Percentiles rank a stretch among this genome's conserved stretches.
phyloP scores from a whole-genome alignment of 30 jellyfish, hydroid and myxozoan species.

The Aurelia sp. region DNA sequence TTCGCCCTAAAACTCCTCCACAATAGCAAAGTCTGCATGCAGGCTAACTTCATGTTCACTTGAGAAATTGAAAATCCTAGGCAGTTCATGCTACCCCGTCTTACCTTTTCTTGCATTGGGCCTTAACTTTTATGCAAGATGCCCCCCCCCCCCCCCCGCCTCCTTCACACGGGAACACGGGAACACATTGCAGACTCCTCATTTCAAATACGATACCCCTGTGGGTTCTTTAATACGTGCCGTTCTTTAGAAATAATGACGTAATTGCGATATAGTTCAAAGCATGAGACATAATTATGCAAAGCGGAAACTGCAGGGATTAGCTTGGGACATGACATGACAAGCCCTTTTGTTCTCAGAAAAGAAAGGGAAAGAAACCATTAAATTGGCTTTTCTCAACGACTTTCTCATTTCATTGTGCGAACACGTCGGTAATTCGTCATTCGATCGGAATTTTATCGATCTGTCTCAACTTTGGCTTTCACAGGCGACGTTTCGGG shows the following conservation, averaged over 20 bases:
- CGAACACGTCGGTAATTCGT: conserved; percentile 1
- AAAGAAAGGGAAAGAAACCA: conserved; percentile 29
- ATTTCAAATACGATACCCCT: too few species aligned
- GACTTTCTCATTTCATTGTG: neutral
- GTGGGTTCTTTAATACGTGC: too few species aligned
- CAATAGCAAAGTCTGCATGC: too few species aligned
- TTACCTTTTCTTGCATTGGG: too few species aligned
- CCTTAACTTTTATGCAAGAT: too few species aligned
- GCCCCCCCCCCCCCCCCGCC: too few species aligned
- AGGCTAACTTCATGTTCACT: too few species aligned
- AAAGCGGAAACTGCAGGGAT: conserved; percentile 18
- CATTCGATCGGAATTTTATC: neutral
- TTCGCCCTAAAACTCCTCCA: too few species aligned
- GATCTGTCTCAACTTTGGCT: neutral
- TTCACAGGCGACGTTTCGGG: neutral
- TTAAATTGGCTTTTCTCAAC: neutral
- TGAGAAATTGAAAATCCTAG: too few species aligned
- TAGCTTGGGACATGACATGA: conserved; percentile 8
- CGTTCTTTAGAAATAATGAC: neutral
- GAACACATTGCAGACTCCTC: too few species aligned
- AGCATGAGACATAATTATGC: conserved; percentile 21
- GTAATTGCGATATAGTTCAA: neutral
- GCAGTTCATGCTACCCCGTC: too few species aligned
- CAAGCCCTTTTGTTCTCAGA: neutral
- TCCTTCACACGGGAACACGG: too few species aligned